Evolutionary conservation across 2,113 vertebrate species (phyloP).

Genomic region (Dasyornis broadbenti): DNA sequence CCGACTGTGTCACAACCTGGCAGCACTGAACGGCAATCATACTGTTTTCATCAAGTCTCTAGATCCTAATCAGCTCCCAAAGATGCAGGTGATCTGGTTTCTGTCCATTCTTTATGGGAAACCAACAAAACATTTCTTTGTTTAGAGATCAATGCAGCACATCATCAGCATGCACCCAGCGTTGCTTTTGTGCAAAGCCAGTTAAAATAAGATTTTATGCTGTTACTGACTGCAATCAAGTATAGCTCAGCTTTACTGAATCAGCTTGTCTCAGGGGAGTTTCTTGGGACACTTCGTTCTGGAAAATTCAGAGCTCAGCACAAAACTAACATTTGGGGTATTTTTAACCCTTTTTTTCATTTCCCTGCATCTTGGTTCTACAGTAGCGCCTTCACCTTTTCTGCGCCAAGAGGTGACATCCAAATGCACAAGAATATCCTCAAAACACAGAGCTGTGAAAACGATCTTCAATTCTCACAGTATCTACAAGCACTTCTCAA

Average conservation of each 20-base stretch:
- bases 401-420: neutral
- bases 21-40: neutral
- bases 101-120: neutral
- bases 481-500: neutral
- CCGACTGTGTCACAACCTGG: neutral
- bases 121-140: neutral
- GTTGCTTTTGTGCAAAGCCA: neutral
- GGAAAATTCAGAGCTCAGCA: neutral
- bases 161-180: neutral
- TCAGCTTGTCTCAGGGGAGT: neutral
- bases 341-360: neutral
- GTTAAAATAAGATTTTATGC: conserved; percentile 25
- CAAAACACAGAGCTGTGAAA: neutral
- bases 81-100: neutral
- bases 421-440: neutral
- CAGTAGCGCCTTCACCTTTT: neutral
- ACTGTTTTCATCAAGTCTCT: neutral
- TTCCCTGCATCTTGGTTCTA: fast-evolving
- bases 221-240: neutral
- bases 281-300: neutral
- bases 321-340: neutral
- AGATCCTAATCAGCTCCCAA: neutral
- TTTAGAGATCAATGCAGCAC: neutral
- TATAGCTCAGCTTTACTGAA: neutral
- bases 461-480: neutral